These are phyloP conservation scores for Nomada hirtipes DNA, from an alignment of 2,888 invertebrate genomes.

Conservation along the genomic window DNA sequence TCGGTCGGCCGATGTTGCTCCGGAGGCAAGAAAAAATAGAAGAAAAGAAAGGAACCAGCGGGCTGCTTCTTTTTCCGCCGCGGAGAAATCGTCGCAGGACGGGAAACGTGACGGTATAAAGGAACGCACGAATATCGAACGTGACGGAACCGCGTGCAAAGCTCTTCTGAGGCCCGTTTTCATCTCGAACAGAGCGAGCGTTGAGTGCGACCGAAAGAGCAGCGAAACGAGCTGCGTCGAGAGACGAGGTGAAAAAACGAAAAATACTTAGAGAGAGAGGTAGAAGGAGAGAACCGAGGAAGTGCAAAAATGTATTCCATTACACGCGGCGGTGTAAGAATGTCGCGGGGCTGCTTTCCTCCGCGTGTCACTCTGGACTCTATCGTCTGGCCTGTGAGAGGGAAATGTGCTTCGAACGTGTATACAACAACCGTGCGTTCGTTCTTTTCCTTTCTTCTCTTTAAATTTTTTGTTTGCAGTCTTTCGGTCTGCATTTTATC, in stretches of 20 bases:
- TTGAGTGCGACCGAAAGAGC: constrained; percentile 24
- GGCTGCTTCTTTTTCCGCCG: constrained; percentile 27
- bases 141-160: constrained; percentile 69
- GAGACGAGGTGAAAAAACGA: not conserved
- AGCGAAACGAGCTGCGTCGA: constrained; percentile 18
- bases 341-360: constrained; percentile 29
- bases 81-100: constrained; percentile 42
- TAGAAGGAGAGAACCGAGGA: constrained; percentile 11
- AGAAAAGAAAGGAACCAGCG: not conserved
- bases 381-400: constrained; percentile 6
- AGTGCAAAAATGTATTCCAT: constrained; percentile 66
- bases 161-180: constrained; percentile 71
- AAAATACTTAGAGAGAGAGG: not conserved
- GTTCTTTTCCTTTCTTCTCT: not conserved
- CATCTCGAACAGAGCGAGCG: constrained; percentile 57
- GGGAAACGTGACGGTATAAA: constrained; percentile 68
- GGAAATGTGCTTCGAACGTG: constrained; percentile 31
- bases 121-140: constrained; percentile 67
- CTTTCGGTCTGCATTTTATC: not conserved
- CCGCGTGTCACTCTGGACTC: constrained; percentile 18
- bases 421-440: not conserved
- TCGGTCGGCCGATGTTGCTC: constrained; percentile 29
- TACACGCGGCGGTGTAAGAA: constrained; percentile 54
- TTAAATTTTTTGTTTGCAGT: too few species aligned
- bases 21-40: not conserved